Base-by-base conservation (phyloP, 2,888 invertebrate genomes). In the Horisme vitalbata region DNA sequence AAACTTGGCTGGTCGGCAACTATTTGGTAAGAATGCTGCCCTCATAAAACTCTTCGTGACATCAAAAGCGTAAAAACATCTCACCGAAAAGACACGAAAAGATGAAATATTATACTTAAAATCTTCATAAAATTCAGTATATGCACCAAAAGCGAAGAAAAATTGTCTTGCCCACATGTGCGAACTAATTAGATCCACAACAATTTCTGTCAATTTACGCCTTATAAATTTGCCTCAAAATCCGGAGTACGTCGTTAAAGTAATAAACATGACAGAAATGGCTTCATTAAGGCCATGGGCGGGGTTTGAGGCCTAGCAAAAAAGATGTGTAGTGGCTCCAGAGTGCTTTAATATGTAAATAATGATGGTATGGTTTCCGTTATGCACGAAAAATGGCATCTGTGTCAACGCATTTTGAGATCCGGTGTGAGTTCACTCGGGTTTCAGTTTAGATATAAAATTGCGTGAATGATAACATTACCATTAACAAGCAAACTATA, bases 221-320 rank as follows among this genome's bases (percentile, higher is more conserved):
- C 73, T 77, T 81, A 72, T 87, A 88, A 88, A 86, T 88, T 81
- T 71, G 70, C 74, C 69, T 75, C 79, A 76, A 85, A 86, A 85
- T 83, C 85, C 79, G 63, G 74, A 73, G 83, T 79, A 75, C 78
- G 77, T 77, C 81, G 76, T 87, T 82, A 89, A 83, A 78, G 84
- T 78, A 82, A 87, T 87, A 88, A 87, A 87, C 75, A 77, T 86
- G 88, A 88, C 87, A 75, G 66, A 83, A 89, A 89, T 79, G 79
- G 78, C 82, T 88, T 88, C 87, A 89, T 88, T 89, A 89, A 79
- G 71, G 70, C 69, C 58, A 63, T 69, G 71, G 83, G 83, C 81
- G 83, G 81, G 65, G 79, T 74, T 71, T 74, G 75, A 62, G 71
- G 68, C 58, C 73, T 77, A 80, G 78, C 81, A 83, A 87, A 87